A percentile compares a stretch with the other conserved stretches of the same genome.
These are phyloP conservation scores for Bungarus multicinctus DNA, from an alignment of 2,113 vertebrate genomes.

Conservation along the genomic window DNA sequence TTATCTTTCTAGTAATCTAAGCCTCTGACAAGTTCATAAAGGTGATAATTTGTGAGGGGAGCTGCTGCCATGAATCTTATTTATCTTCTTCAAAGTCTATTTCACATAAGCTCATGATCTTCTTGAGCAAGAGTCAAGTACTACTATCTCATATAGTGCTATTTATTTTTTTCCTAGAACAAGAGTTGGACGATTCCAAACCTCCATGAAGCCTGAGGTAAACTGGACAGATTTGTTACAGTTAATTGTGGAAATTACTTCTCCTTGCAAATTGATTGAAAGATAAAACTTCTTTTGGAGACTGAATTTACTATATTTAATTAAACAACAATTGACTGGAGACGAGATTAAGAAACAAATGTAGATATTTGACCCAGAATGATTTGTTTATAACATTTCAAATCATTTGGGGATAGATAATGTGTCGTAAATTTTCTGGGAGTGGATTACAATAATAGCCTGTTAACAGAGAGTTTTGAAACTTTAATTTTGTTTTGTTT, in stretches of 20 bases:
- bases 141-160: neutral
- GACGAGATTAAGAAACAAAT: neutral
- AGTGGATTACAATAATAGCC: too few species aligned
- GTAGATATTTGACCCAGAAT: neutral
- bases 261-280: neutral
- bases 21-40: neutral
- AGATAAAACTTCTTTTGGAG: neutral
- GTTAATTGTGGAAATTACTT: neutral
- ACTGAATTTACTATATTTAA: neutral
- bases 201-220: too few species aligned
- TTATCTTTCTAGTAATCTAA: neutral
- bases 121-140: neutral
- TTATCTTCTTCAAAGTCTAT: neutral
- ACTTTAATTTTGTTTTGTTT: too few species aligned
- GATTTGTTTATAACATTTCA: neutral
- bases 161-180: neutral
- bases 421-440: rapidly evolving
- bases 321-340: neutral
- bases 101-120: neutral
- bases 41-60: neutral
- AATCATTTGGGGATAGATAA: too few species aligned
- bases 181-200: neutral
- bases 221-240: too few species aligned
- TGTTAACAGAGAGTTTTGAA: too few species aligned
- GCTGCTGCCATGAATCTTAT: neutral